phyloP scores from a whole-genome alignment of 2,888 invertebrate species.

The Subacronicta megacephala region DNA sequence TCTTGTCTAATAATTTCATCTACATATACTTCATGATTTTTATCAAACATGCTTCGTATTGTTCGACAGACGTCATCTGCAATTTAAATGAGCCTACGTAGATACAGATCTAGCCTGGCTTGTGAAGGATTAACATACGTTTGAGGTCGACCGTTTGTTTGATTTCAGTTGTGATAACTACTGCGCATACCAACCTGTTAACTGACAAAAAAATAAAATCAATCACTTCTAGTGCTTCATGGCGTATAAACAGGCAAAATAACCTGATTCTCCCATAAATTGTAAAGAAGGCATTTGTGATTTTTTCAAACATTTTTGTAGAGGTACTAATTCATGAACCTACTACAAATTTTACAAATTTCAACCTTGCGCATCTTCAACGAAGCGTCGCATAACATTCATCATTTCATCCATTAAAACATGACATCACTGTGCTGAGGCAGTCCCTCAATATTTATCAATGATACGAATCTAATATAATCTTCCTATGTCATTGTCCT shows the following conservation, averaged over 20 bases:
- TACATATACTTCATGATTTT: slow-evolving; percentile 27
- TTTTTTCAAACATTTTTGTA: no score
- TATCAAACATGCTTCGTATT: slow-evolving; percentile 35
- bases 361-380: slow-evolving; percentile 39
- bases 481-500: slow-evolving; percentile 46
- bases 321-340: neutral
- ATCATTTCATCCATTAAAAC: slow-evolving; percentile 48
- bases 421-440: slow-evolving; percentile 51
- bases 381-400: slow-evolving; percentile 19
- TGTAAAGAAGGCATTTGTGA: neutral
- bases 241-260: no score
- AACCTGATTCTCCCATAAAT: neutral
- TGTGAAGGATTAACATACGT: slow-evolving; percentile 42
- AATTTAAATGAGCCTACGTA: slow-evolving; percentile 45
- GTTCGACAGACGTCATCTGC: slow-evolving; percentile 48
- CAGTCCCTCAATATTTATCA: slow-evolving; percentile 27
- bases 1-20: slow-evolving; percentile 14
- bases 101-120: slow-evolving; percentile 42
- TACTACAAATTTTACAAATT: slow-evolving; percentile 5
- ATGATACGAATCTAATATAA: slow-evolving; percentile 25
- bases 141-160: slow-evolving; percentile 27
- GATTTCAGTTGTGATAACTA: slow-evolving; percentile 31
- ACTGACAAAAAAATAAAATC: no score
- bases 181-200: slow-evolving; percentile 10
- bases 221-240: neutral